Conservation (phyloP, 35 echinoderm and acorn worm species). For the Ophioderma brevispina region DNA sequence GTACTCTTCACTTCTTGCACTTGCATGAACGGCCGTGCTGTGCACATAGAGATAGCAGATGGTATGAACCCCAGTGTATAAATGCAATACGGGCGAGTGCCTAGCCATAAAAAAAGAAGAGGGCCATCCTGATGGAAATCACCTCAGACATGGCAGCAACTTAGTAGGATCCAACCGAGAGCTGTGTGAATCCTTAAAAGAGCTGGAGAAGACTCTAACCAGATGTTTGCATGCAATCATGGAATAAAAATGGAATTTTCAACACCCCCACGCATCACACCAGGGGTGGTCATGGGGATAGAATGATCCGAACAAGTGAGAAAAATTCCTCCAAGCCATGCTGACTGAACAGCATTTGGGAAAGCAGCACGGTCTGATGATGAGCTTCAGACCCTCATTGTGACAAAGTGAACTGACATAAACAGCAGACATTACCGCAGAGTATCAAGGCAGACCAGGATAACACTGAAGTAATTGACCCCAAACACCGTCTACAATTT, state of each 20-base stretch:
- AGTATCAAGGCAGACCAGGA: slow-evolving; percentile 27
- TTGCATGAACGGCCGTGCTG: slow-evolving; percentile 9
- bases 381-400: slow-evolving; percentile 39
- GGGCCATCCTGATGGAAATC: slow-evolving; percentile 13
- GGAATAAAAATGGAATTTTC: slow-evolving; percentile 25
- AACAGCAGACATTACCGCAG: slow-evolving; percentile 52
- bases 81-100: slow-evolving; percentile 37
- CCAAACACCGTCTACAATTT: slow-evolving; percentile 17
- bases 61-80: slow-evolving; percentile 28
- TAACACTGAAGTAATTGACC: slow-evolving; percentile 15
- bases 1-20: slow-evolving; percentile 50
- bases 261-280: slow-evolving; percentile 23
- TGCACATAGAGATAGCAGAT: slow-evolving; percentile 22
- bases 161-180: slow-evolving; percentile 14
- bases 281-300: slow-evolving; percentile 16
- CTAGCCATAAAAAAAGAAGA: not conserved
- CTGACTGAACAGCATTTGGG: slow-evolving; percentile 27
- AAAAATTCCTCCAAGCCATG: slow-evolving; percentile 6
- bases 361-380: slow-evolving; percentile 27
- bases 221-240: not conserved
- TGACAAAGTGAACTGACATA: slow-evolving; percentile 23
- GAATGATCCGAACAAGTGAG: slow-evolving; percentile 2
- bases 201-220: not conserved
- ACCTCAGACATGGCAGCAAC: slow-evolving; percentile 40
- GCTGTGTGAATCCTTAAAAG: not conserved